These are phyloP conservation scores for Stegodyphus mimosarum DNA, from an alignment of 1,140 invertebrate species.

Conservation along the genomic window DNA sequence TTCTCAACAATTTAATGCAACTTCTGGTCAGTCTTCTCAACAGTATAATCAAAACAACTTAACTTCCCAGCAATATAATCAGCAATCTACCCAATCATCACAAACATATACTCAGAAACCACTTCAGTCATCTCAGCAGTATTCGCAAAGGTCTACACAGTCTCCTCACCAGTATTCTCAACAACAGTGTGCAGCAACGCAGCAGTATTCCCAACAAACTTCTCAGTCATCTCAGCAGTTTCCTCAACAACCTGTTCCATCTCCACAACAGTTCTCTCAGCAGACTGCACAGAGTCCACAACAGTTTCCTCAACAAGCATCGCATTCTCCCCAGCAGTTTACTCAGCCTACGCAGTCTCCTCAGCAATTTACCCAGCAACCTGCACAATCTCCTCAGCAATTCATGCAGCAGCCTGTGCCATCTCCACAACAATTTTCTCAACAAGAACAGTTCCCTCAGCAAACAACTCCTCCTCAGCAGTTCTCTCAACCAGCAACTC, in stretches of 20 bases:
- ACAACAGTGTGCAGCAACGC: not conserved
- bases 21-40: not conserved
- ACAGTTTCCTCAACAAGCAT: constrained; percentile 31
- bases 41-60: not conserved
- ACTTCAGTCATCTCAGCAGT: constrained; percentile 8
- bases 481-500: not conserved
- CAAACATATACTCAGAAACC: constrained; percentile 6
- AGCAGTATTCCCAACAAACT: not conserved
- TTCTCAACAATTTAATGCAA: not conserved
- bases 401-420: not conserved
- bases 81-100: not conserved
- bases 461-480: not conserved
- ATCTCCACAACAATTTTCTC: constrained; percentile 30
- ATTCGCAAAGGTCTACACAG: not conserved
- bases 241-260: constrained; percentile 2
- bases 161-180: constrained; percentile 15
- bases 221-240: not conserved
- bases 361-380: constrained; percentile 28
- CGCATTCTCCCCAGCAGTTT: constrained; percentile 46
- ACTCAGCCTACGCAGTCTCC: constrained; percentile 21
- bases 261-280: constrained; percentile 36
- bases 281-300: constrained; percentile 15
- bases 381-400: constrained; percentile 24
- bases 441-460: constrained; percentile 4
- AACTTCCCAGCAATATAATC: not conserved